Percentiles rank a stretch among this genome's conserved stretches.
Conservation (phyloP, 2,113 vertebrate genomes). For the Saccopteryx bilineata region DNA sequence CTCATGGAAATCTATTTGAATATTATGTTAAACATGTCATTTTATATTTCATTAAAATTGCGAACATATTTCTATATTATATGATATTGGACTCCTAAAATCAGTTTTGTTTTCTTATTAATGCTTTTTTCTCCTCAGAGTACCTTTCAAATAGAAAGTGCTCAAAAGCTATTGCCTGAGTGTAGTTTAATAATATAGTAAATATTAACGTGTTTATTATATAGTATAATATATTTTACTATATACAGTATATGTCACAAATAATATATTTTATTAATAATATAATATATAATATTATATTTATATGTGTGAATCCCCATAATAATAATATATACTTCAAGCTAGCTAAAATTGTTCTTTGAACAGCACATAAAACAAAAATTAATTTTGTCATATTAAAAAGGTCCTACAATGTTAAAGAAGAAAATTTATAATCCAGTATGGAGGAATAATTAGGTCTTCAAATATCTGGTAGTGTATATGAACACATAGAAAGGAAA, state of each 20-base stretch:
- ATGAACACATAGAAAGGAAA: not conserved
- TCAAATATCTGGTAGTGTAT: not conserved
- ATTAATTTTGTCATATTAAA: not conserved
- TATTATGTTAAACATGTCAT: not conserved
- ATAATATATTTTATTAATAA: not conserved
- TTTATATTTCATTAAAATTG: not conserved
- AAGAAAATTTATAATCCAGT: not conserved
- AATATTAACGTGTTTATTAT: not conserved
- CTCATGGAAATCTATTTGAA: not conserved
- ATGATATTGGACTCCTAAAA: not conserved
- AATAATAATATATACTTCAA: not conserved
- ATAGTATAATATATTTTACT: not conserved
- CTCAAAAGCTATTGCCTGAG: not conserved
- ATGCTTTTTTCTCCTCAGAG: not conserved
- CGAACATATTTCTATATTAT: not conserved
- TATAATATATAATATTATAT: no score
- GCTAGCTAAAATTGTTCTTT: not conserved
- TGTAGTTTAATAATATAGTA: not conserved
- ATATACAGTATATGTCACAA: not conserved
- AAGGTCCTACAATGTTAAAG: not conserved
- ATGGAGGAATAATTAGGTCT: not conserved
- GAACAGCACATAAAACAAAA: not conserved
- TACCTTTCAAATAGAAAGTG: not conserved
- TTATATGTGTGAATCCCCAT: not conserved
- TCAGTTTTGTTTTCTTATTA: not conserved